These are phyloP conservation scores for Spinus olivaceus DNA, from an alignment of 2,797 vertebrate species.

Conservation along the genomic window DNA sequence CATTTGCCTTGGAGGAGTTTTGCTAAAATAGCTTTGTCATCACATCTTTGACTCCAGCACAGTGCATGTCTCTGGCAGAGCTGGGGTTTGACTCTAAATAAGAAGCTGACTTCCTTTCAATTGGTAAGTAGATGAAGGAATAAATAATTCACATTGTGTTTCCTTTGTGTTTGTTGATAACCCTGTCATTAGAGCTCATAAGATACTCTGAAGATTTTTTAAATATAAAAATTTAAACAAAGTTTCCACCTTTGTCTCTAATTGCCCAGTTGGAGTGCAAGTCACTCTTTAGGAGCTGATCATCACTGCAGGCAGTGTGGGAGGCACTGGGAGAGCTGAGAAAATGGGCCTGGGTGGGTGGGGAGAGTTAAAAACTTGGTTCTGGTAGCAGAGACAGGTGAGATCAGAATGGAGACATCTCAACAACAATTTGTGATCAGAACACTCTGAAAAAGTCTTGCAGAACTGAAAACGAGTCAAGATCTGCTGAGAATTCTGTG, in stretches of 20 bases:
- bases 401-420: background rate
- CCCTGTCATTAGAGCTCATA: background rate
- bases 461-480: background rate
- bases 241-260: background rate
- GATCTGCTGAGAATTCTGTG: background rate
- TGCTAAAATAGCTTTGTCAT: background rate
- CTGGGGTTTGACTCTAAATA: background rate
- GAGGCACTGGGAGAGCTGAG: background rate
- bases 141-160: background rate
- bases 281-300: background rate
- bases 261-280: background rate
- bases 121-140: background rate
- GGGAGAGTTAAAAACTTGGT: background rate
- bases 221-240: background rate
- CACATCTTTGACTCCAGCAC: background rate
- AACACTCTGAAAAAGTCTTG: background rate
- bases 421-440: background rate
- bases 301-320: background rate
- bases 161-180: background rate
- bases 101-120: background rate
- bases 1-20: background rate
- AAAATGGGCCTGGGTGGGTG: background rate
- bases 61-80: background rate
- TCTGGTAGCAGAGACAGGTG: background rate
- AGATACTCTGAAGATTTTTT: background rate